These are phyloP conservation scores for Ferdinandea cuprea DNA, from an alignment of 2,888 invertebrate genomes.

Conservation along the genomic window DNA sequence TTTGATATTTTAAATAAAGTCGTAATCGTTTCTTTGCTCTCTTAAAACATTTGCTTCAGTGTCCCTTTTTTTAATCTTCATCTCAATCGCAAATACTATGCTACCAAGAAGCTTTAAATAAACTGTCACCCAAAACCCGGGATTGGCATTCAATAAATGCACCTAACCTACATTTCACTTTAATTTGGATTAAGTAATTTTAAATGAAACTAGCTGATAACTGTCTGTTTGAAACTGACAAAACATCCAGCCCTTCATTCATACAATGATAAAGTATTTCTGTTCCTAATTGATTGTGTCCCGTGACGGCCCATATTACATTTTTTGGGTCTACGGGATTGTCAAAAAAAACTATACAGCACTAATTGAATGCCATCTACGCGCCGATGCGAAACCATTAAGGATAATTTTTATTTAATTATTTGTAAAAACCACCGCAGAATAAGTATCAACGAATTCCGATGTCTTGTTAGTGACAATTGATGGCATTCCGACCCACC, in stretches of 20 bases:
- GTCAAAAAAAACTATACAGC: constrained; percentile 3
- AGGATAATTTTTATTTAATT: constrained; percentile 74
- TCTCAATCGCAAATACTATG: too few relatives aligned
- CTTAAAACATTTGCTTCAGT: too few relatives aligned
- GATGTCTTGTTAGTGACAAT: constrained; percentile 81
- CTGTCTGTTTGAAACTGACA: too few relatives aligned
- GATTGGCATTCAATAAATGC: too few relatives aligned
- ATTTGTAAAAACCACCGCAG: constrained; percentile 72
- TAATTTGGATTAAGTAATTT: too few relatives aligned
- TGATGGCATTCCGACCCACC: constrained; percentile 81
- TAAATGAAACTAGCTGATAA: too few relatives aligned
- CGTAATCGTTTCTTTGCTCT: too few relatives aligned
- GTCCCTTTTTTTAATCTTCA: too few relatives aligned
- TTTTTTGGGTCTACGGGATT: constrained; percentile 49
- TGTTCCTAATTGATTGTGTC: constrained; percentile 60
- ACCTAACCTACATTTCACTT: too few relatives aligned
- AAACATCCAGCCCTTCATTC: background rate
- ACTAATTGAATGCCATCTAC: constrained; percentile 73
- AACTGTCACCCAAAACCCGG: too few relatives aligned
- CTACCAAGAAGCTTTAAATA: too few relatives aligned
- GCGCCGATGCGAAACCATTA: constrained; percentile 73
- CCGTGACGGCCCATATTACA: constrained; percentile 44
- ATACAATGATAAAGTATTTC: constrained; percentile 43
- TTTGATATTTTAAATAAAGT: too few relatives aligned
- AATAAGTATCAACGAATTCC: constrained; percentile 77